phyloP scores from a whole-genome alignment of 2,888 invertebrate genomes.

The Orchesellides sinensis region DNA sequence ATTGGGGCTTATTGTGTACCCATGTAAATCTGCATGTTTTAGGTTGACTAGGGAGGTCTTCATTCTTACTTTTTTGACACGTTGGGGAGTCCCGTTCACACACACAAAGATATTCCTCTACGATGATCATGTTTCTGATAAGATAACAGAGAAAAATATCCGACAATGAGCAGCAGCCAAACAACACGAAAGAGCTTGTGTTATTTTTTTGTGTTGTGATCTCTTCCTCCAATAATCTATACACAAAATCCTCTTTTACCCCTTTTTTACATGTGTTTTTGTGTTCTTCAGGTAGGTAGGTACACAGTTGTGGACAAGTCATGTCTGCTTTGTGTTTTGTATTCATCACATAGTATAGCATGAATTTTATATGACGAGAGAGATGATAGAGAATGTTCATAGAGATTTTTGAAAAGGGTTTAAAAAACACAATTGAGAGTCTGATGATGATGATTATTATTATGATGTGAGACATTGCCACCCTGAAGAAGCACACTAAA shows the following conservation, averaged over 20 bases:
- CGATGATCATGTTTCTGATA: background rate
- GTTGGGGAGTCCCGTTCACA: conserved; percentile 3
- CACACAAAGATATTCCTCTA: background rate
- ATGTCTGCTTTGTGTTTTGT: background rate
- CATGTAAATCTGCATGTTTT: too few relatives aligned
- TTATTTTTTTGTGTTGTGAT: too few relatives aligned
- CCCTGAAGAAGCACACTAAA: conserved; percentile 1
- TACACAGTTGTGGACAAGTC: background rate
- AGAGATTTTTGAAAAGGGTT: background rate
- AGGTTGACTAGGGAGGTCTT: conserved; percentile 8
- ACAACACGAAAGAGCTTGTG: background rate
- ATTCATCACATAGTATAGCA: background rate
- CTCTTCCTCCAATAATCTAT: too few relatives aligned
- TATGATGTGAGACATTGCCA: conserved; percentile 17
- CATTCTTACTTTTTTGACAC: background rate
- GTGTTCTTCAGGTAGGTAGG: background rate
- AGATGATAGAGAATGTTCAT: background rate
- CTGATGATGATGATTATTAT: background rate
- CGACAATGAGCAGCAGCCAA: background rate
- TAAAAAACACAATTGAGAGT: background rate
- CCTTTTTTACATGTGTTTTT: too few relatives aligned
- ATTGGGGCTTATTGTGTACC: too few relatives aligned
- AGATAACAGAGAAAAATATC: conserved; percentile 6
- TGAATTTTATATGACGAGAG: background rate
- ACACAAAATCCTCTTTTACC: too few relatives aligned